Conservation (phyloP, 2,888 invertebrate species). For the Ophonus ardosiacus region DNA sequence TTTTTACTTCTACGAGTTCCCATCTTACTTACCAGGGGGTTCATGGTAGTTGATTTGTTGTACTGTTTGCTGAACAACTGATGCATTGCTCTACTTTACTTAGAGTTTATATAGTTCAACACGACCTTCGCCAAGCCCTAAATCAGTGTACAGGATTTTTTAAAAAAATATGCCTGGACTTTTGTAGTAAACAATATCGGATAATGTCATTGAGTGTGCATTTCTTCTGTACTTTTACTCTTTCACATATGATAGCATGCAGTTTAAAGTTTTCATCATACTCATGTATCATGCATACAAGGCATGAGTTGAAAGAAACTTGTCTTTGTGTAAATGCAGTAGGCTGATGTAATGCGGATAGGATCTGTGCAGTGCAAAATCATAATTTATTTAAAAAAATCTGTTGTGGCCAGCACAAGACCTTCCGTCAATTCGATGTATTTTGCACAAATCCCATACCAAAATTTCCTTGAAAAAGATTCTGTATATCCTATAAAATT, state of each 20-base stretch:
- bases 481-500: too few relatives aligned
- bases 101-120: neutral
- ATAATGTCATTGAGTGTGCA: neutral
- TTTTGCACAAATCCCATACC: too few relatives aligned
- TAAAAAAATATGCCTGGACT: too few relatives aligned
- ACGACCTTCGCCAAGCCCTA: neutral
- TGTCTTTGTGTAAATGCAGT: too few relatives aligned
- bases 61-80: neutral
- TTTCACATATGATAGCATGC: neutral
- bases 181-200: neutral
- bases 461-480: too few relatives aligned
- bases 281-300: conserved; percentile 32
- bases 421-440: too few relatives aligned
- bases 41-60: neutral
- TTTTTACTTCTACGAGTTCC: neutral
- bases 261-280: neutral
- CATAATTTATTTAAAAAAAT: too few relatives aligned
- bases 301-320: too few relatives aligned
- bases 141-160: neutral
- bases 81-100: neutral
- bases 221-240: neutral
- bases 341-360: too few relatives aligned
- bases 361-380: too few relatives aligned
- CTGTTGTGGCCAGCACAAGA: too few relatives aligned
- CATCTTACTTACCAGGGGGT: neutral